Percentiles rank a stretch among this genome's conserved stretches.
These are phyloP conservation scores for Pycnonotus jocosus DNA, from an alignment of 2,113 vertebrate genomes.

Conservation along the genomic window DNA sequence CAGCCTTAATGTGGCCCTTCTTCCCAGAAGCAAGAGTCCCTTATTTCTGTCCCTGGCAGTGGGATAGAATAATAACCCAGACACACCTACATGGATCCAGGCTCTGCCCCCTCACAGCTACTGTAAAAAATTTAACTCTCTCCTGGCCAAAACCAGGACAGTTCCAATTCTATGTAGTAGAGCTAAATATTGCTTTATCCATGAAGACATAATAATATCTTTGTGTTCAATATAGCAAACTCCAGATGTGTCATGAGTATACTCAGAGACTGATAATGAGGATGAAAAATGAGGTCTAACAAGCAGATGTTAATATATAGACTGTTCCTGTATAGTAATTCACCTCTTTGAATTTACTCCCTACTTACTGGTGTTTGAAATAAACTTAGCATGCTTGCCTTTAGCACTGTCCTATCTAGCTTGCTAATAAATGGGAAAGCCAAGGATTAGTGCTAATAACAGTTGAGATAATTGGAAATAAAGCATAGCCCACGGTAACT, in stretches of 20 bases:
- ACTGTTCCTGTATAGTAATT: background rate
- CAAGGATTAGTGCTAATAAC: slow-evolving; percentile 35
- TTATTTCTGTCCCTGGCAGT: background rate
- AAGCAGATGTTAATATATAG: background rate
- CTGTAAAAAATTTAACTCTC: background rate
- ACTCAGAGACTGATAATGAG: background rate
- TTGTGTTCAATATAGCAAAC: background rate
- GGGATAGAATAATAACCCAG: background rate
- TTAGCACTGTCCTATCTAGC: background rate
- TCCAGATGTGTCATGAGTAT: fast-evolving
- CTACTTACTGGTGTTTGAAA: slow-evolving; percentile 4
- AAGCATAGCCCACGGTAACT: background rate
- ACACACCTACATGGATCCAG: background rate
- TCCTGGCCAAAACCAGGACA: background rate
- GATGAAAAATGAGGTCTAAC: background rate
- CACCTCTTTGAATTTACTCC: background rate
- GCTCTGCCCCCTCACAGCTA: background rate
- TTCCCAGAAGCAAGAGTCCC: background rate
- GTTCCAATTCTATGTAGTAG: background rate
- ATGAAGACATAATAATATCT: background rate
- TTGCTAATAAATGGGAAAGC: background rate
- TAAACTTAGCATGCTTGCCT: background rate
- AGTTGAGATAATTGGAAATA: slow-evolving; percentile 42
- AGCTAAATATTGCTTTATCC: background rate
- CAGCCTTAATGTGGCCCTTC: background rate